Evolutionary conservation across 2,888 invertebrate species (phyloP), one percentile per base, ranked within the genome.

Genomic region (Plagodis dolabraria): DNA sequence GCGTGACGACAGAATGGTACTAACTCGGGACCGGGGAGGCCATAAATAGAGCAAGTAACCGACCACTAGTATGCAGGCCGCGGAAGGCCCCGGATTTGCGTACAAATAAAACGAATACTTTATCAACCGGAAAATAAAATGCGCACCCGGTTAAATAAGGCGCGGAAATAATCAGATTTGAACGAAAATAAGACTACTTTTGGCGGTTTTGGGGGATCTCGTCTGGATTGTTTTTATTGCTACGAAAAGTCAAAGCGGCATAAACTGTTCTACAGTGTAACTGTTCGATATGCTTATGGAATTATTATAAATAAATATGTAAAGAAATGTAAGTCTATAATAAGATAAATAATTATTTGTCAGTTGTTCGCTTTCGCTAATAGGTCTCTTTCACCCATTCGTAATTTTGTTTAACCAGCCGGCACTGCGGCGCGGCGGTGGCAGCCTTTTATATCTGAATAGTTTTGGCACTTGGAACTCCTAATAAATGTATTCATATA

Each of bases 21-120:
- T 87, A 87, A 86, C 85, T 87, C 83, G 78, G 77, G 76, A 74
- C 80, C 80, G 80, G 79, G 80, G 82, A 77, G 80, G 70, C 81
- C 83, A 84, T 89, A 89, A 89, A 89, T 87, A 79, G 82, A 76
- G 82, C 79, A 86, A 85, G 85, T 78, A 83, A 85, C 84, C 82
- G 83, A 83, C 84, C 86, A 82, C 76, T 79, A 74, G 77, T 76
- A 75, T 72, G 79, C 76, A 80, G 77, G 70, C 75, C 78, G 76
- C 79, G 75, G 74, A 78, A 77, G 77, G 75, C 77, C 79, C 82
- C 78, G 80, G 82, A 90, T 90, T 88, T 88, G 88, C 86, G 84
- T 86, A 83, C 83, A 83, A 87, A 89, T 89, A 88, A 88, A 88
- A 83, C 75, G 78, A 74, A 69, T 77, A 82, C 77, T 89, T 86